Evolutionary conservation across 2,888 invertebrate genomes (phyloP).

Genomic region (Napeogenes inachia): DNA sequence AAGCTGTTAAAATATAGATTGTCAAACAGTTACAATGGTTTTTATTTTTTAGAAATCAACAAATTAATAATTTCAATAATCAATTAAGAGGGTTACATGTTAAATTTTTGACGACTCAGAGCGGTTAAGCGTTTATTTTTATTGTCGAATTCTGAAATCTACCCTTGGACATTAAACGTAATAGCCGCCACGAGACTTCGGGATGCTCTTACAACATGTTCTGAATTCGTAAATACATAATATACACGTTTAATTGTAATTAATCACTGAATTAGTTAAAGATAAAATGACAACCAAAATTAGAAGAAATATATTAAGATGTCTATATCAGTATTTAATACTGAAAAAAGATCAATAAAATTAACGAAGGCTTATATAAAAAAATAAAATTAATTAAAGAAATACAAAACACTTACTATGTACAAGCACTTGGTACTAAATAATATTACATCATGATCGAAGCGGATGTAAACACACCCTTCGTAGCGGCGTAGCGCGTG

Average conservation of each 20-base stretch:
- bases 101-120: slow-evolving; percentile 49
- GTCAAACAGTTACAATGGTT: no score
- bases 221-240: no score
- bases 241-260: no score
- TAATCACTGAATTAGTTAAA: no score
- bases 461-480: slow-evolving; percentile 35
- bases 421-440: neutral
- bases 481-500: slow-evolving; percentile 52
- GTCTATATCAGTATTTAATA: no score
- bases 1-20: no score
- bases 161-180: slow-evolving; percentile 62
- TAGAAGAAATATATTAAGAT: no score
- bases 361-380: no score
- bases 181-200: slow-evolving; percentile 59
- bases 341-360: no score
- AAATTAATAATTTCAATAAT: slow-evolving; percentile 40
- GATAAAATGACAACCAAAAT: no score
- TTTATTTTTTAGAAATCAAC: no score
- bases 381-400: neutral
- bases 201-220: neutral
- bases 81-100: slow-evolving; percentile 25
- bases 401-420: neutral
- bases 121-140: slow-evolving; percentile 65
- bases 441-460: slow-evolving; percentile 7
- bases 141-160: slow-evolving; percentile 64